Evolutionary conservation across 2,797 vertebrate genomes (phyloP).

Genomic region (Hafferia zeledoni): DNA sequence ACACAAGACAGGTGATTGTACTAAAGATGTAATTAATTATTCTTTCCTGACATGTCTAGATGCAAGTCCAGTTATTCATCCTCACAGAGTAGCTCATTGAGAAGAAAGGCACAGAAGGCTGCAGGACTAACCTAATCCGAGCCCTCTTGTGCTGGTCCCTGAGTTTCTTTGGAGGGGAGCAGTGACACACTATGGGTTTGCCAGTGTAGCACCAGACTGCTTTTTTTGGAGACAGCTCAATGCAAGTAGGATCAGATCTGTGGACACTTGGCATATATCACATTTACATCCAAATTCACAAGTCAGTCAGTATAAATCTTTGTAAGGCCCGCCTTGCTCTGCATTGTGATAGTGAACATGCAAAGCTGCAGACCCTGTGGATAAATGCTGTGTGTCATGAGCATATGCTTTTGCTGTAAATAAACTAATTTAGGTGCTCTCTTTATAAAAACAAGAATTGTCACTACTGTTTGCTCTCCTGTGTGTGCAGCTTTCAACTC

Average conservation of each 20-base stretch:
- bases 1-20: not conserved
- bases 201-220: not conserved
- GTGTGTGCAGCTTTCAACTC: rapidly evolving
- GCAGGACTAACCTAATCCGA: not conserved
- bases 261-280: not conserved
- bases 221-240: not conserved
- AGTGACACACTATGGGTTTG: not conserved
- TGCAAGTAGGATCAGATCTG: not conserved
- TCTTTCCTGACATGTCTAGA: not conserved
- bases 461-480: not conserved
- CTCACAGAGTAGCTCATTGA: not conserved
- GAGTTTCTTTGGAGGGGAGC: not conserved
- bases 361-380: not conserved
- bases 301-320: not conserved
- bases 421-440: not conserved
- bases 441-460: not conserved
- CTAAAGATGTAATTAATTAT: not conserved
- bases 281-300: not conserved
- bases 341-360: not conserved
- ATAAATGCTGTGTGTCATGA: not conserved
- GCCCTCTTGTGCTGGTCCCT: not conserved
- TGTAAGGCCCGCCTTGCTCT: not conserved
- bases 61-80: not conserved
- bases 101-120: not conserved
- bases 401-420: not conserved